Base-by-base conservation (phyloP, 1,140 invertebrate genomes). In the Drosophila micromelanica region DNA sequence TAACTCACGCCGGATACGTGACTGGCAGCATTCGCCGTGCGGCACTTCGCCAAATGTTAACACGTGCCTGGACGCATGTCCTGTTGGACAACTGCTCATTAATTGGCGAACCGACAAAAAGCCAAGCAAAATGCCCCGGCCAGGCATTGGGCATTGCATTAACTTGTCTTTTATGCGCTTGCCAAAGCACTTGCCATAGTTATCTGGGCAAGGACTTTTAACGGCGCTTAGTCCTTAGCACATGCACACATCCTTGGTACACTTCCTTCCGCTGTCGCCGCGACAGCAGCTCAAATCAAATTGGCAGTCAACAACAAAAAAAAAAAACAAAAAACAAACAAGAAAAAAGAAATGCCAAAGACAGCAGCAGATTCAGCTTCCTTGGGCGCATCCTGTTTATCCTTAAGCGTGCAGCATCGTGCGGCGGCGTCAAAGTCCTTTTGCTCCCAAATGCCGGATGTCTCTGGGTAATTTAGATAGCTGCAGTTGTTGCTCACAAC, bases 381-480 rank as follows among this genome's bases (percentile, higher is more conserved):
- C 69, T 80, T 86, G 68, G 70, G 82, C 65, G 64, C 69, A 76
- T 80, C 80, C 81, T 81, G 74, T 78, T 81, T 76, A 86, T 80
- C 65, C 70, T 65, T 71, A 54, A 74, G 51, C 72, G 23, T 57
- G 67, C 57, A 73, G 38, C 63, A 63, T 15, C 60, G 56, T 43
- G 13, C 48, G 32, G 20, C 38, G 48, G n/a, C 69, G 61, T 51
- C 48, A 67, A 55, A 59, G 57, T 52, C 61, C 43, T 57, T 77
- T 67, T 56, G 62, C 74, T 65, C 11, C 63, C 38, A 65, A 76
- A 55, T 61, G 77, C 81, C 86, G 86, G 86, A 90, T 87, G 86
- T 90, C 87, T 90, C 87, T 75, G 81, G 87, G 86, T 90, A 90
- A 90, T 90, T 90, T 90, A 90, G 86, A 90, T 90, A 90, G 86